Conservation (phyloP, 2,113 vertebrate species). For the Regulus satrapa region DNA sequence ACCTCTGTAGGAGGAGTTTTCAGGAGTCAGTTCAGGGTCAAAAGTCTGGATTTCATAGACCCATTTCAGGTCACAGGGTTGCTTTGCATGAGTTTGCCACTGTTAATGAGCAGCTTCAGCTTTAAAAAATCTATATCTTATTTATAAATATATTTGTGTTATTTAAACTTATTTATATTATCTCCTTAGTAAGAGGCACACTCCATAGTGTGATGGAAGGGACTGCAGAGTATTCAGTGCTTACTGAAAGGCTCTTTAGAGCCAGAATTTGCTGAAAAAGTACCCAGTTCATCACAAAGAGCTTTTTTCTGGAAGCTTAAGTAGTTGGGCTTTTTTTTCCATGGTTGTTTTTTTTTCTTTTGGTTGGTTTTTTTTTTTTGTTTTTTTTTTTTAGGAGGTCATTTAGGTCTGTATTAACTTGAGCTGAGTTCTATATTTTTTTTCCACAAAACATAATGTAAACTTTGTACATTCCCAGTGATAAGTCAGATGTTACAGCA, state of each 20-base stretch:
- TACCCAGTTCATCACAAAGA: not conserved
- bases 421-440: not conserved
- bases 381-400: not conserved
- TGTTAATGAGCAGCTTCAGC: not conserved
- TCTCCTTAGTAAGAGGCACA: not conserved
- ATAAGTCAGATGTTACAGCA: not conserved
- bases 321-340: too few relatives aligned
- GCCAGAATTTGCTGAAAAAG: not conserved
- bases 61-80: not conserved
- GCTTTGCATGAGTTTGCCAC: not conserved
- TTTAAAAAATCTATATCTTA: not conserved
- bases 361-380: too few relatives aligned
- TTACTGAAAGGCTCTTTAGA: not conserved
- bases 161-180: not conserved
- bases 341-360: too few relatives aligned
- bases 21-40: not conserved
- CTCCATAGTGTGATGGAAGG: not conserved
- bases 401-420: not conserved
- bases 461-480: not conserved
- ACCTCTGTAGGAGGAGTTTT: not conserved
- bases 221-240: not conserved
- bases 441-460: not conserved
- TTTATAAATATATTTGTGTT: not conserved
- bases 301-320: not conserved
- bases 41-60: constrained; percentile 1